Evolutionary conservation across 2,797 vertebrate species (phyloP).

Genomic region (Melanotaenia parkinsoni): DNA sequence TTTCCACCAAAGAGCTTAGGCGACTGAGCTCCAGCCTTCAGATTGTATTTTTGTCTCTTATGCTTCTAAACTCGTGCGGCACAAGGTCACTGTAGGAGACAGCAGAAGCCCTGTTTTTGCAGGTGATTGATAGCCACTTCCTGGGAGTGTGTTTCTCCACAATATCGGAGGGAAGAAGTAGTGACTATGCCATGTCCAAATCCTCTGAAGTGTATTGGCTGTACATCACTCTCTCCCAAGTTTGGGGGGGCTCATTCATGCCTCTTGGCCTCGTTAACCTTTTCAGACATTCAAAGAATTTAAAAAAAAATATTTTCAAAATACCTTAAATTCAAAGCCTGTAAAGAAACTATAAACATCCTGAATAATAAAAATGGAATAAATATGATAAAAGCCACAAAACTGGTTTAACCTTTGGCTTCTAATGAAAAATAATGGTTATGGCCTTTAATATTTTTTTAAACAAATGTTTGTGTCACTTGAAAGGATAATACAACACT

Average conservation of each 20-base stretch:
- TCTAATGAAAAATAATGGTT: neutral
- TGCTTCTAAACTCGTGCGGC: slow-evolving; percentile 26
- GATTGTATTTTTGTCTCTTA: slow-evolving; percentile 54
- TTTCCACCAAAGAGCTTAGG: slow-evolving; percentile 61
- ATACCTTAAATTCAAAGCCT: neutral
- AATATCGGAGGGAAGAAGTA: slow-evolving; percentile 51
- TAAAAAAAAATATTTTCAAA: neutral
- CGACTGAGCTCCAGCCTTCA: slow-evolving; percentile 50
- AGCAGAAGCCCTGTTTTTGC: slow-evolving; percentile 31
- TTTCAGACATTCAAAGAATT: neutral
- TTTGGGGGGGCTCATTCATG: neutral
- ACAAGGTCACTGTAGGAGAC: slow-evolving; percentile 51
- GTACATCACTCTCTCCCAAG: slow-evolving; percentile 47
- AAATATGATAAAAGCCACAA: neutral
- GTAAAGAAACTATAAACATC: neutral
- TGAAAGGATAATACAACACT: neutral
- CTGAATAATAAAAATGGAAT: too few species aligned
- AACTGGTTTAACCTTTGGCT: neutral
- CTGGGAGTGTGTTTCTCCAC: slow-evolving; percentile 49
- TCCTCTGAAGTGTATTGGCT: slow-evolving; percentile 53
- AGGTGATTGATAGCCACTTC: slow-evolving; percentile 49
- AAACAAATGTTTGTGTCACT: neutral
- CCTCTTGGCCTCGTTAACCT: neutral
- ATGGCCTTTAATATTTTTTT: neutral
- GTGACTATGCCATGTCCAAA: slow-evolving; percentile 43